Base-by-base conservation (phyloP, 2,888 invertebrate genomes). In the Sericinus montela region DNA sequence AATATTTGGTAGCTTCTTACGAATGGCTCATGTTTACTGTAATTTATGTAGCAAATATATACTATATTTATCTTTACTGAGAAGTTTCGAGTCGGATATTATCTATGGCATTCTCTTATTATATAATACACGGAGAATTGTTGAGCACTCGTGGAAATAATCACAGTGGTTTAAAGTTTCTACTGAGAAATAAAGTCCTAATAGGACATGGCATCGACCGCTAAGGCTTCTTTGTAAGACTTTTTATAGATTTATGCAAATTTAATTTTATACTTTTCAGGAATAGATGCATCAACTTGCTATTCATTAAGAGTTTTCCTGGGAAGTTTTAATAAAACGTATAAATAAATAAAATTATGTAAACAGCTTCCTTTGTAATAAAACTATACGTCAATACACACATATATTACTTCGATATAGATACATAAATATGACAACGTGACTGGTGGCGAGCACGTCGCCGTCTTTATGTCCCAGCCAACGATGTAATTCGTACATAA, bases 221-320 rank as follows among this genome's bases (percentile, higher is more conserved):
- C 10, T 25, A 25, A 25, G 25, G 8, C 3, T 16, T 29, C 25
- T 25, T n/a, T 7, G 16, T 39, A 13, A 23, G 39, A 34, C 7
- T 35, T 47, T 41, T 30, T 36, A 47, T 30, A 47, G 35, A 41
- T 36, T 41, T 29, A 29, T 36, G 41, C 29, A 47, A 36, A 47
- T 41, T 35, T 41, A 41, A 29, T 47, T 35, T 41, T 14, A 19
- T 36, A 19, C 47, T 47, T 41, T 29, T 36, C 11, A 14, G 11
- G 36, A 39, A 46, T 32, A 25, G 16, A 28, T 40, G 28, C 29
- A 5, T 3, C 9, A 28, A 8, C 16, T 44, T 9, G 3, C 6
- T 16, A 15, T 36, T 11, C 37, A 37, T 37, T 37, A 19, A 37
- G 11, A 32, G 11, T 32, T 32, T n/a, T 10, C 32, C 11, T 11